phyloP scores from a whole-genome alignment of 2,888 invertebrate species.

The Phengaris arion region DNA sequence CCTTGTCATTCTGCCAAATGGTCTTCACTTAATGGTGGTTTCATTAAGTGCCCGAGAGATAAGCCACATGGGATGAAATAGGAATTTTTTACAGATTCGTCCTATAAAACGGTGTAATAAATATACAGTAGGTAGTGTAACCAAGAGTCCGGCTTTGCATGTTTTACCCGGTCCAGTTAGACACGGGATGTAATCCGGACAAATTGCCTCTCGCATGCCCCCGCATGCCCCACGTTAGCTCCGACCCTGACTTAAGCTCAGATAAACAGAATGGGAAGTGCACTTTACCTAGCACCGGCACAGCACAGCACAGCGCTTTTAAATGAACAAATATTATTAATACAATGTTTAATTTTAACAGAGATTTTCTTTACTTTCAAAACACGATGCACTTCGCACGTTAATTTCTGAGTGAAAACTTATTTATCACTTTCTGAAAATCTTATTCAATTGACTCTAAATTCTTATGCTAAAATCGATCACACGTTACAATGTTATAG shows the following conservation, averaged over 20 bases:
- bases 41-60: too few species aligned
- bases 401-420: too few species aligned
- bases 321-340: background rate
- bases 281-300: slow-evolving; percentile 10
- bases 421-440: too few species aligned
- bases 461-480: too few species aligned
- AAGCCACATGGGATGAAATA: background rate
- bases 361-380: background rate
- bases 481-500: too few species aligned
- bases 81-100: background rate
- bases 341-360: background rate
- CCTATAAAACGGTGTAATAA: background rate
- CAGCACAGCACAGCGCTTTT: background rate
- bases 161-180: slow-evolving; percentile 50
- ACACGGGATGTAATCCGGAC: slow-evolving; percentile 64
- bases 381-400: too few species aligned
- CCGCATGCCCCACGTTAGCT: background rate
- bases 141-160: slow-evolving; percentile 44
- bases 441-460: too few species aligned
- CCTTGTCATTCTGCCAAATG: too few species aligned
- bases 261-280: slow-evolving; percentile 14
- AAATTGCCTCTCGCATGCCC: slow-evolving; percentile 50
- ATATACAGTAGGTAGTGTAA: background rate
- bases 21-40: too few species aligned
- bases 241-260: slow-evolving; percentile 11